A percentile compares a stretch with the other conserved stretches of the same genome.
Conservation (phyloP, 2,113 vertebrate species). For the Oreochromis niloticus region DNA sequence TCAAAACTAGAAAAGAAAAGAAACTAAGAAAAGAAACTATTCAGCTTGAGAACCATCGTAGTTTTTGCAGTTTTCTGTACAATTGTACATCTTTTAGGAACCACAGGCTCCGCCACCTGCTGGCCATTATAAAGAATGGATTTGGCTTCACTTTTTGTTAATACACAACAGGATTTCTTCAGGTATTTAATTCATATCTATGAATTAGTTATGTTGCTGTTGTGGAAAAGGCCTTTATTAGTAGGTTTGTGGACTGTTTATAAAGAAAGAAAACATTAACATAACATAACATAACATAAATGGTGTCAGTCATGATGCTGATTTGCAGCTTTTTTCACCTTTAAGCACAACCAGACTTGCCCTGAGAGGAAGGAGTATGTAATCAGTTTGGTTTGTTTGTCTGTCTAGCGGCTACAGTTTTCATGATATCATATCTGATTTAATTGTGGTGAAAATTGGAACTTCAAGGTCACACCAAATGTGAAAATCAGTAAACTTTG, state of each 20-base stretch:
- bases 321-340: background rate
- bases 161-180: background rate
- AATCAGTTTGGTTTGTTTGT: background rate
- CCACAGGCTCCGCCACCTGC: background rate
- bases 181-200: background rate
- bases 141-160: background rate
- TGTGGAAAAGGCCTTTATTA: background rate
- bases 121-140: background rate
- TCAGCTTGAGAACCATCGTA: background rate
- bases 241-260: background rate
- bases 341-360: background rate
- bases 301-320: background rate
- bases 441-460: background rate
- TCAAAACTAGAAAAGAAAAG: background rate
- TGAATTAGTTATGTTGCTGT: background rate
- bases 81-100: background rate
- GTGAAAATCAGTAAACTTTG: background rate
- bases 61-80: background rate
- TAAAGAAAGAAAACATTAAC: background rate
- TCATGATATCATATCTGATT: background rate
- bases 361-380: background rate
- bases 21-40: background rate
- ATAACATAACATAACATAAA: background rate
- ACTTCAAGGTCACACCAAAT: background rate
- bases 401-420: background rate